A percentile compares a stretch with the other conserved stretches of the same genome.
phyloP scores from a whole-genome alignment of 2,113 vertebrate genomes.

The Eleginops maclovinus region DNA sequence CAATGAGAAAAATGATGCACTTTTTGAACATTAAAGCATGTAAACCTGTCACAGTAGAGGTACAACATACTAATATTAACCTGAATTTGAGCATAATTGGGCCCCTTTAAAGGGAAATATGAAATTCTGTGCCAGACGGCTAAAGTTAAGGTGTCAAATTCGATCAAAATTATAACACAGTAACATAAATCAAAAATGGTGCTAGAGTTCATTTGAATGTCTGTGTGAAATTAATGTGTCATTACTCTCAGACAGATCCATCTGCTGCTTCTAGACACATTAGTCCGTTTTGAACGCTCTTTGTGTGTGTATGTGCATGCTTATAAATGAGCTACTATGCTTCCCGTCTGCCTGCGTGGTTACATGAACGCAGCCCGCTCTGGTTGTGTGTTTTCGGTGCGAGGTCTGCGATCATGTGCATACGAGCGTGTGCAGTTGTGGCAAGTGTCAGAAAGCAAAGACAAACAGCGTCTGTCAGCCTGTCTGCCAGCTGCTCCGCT shows the following conservation, averaged over 20 bases:
- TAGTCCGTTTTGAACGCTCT: constrained; percentile 37
- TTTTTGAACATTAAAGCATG: too few relatives aligned
- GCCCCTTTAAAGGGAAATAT: background rate
- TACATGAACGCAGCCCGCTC: constrained; percentile 10
- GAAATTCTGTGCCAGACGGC: background rate
- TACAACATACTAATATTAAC: too few relatives aligned
- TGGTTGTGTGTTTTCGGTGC: constrained; percentile 16
- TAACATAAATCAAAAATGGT: constrained; percentile 38
- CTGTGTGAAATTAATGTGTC: constrained; percentile 56
- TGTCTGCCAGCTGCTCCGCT: constrained; percentile 69
- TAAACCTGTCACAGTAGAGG: too few relatives aligned
- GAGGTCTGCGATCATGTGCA: constrained; percentile 24
- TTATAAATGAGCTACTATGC: constrained; percentile 22
- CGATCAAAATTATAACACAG: constrained; percentile 3
- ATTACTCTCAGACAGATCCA: constrained; percentile 69
- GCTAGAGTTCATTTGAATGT: constrained; percentile 45
- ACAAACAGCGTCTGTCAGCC: constrained; percentile 74
- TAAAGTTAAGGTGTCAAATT: constrained; percentile 2
- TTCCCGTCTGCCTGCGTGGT: constrained; percentile 24
- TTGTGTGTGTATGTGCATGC: background rate
- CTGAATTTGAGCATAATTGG: too few relatives aligned
- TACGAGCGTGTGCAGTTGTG: constrained; percentile 34
- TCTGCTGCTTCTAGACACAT: constrained; percentile 58
- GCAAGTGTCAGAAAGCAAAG: constrained; percentile 67
- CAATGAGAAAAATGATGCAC: too few relatives aligned